phyloP scores from a whole-genome alignment of 2,797 vertebrate genomes.

The Microtus californicus region DNA sequence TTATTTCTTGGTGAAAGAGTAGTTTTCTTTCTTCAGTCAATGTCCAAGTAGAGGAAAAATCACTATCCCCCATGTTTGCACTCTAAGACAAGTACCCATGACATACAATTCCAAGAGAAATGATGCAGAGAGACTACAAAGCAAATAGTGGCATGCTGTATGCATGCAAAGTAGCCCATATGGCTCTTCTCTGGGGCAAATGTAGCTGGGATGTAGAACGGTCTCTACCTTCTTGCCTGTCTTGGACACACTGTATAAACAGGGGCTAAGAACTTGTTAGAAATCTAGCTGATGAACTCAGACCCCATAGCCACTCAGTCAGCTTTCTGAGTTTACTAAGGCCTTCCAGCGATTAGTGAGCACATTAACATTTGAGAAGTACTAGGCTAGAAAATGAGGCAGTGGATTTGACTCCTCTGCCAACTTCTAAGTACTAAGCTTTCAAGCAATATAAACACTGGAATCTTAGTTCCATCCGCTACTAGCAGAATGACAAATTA shows the following conservation, averaged over 20 bases:
- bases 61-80: neutral
- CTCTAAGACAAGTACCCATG: neutral
- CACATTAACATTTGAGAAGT: neutral
- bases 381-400: constrained; percentile 12
- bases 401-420: neutral
- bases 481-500: neutral
- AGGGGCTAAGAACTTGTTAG: neutral
- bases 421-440: neutral
- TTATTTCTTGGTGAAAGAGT: constrained; percentile 15
- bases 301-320: neutral
- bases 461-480: constrained; percentile 31
- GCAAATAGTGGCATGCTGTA: neutral
- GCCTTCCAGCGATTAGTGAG: constrained; percentile 3
- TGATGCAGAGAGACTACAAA: neutral
- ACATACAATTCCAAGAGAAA: neutral
- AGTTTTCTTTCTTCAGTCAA: constrained; percentile 51
- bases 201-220: neutral
- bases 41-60: neutral
- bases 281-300: constrained; percentile 28
- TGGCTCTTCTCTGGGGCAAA: neutral
- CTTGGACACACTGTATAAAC: neutral
- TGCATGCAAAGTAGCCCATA: neutral
- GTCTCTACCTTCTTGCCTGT: neutral
- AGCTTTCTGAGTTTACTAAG: constrained; percentile 41
- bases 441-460: constrained; percentile 55